These are phyloP conservation scores for Rhaphigaster nebulosa DNA, from an alignment of 2,888 invertebrate species.

Conservation along the genomic window DNA sequence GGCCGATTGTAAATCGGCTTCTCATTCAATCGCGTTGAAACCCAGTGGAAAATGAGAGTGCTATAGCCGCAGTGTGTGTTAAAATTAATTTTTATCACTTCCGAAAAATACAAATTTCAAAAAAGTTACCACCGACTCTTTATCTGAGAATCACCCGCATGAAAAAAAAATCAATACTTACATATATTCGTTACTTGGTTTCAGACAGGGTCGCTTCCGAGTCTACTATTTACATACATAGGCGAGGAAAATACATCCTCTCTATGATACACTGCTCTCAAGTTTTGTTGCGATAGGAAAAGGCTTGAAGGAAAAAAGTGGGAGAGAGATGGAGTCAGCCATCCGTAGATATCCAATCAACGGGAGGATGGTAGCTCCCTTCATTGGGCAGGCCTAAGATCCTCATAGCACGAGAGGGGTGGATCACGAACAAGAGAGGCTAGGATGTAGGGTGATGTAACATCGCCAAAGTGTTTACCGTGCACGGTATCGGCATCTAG, in stretches of 20 bases:
- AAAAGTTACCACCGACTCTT: too few species aligned
- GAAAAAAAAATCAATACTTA: too few species aligned
- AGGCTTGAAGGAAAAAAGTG: background rate
- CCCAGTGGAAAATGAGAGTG: too few species aligned
- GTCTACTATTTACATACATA: background rate
- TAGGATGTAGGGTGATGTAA: background rate
- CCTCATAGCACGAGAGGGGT: background rate
- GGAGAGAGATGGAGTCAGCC: background rate
- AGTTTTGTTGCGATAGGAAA: background rate
- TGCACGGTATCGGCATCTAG: background rate
- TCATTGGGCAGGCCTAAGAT: background rate
- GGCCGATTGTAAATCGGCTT: too few species aligned
- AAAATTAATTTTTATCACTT: too few species aligned
- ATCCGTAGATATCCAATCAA: conserved; percentile 13
- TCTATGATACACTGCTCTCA: background rate
- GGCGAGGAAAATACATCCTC: background rate
- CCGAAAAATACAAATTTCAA: too few species aligned
- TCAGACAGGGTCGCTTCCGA: background rate
- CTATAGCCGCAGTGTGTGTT: too few species aligned
- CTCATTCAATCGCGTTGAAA: too few species aligned
- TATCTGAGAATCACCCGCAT: too few species aligned
- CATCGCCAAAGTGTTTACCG: background rate
- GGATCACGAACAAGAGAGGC: background rate
- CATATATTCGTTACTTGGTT: too few species aligned
- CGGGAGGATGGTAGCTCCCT: background rate